Percentiles rank a stretch among this genome's conserved stretches.
Conservation (phyloP, 2,113 vertebrate genomes). For the Clarias batrachus region DNA sequence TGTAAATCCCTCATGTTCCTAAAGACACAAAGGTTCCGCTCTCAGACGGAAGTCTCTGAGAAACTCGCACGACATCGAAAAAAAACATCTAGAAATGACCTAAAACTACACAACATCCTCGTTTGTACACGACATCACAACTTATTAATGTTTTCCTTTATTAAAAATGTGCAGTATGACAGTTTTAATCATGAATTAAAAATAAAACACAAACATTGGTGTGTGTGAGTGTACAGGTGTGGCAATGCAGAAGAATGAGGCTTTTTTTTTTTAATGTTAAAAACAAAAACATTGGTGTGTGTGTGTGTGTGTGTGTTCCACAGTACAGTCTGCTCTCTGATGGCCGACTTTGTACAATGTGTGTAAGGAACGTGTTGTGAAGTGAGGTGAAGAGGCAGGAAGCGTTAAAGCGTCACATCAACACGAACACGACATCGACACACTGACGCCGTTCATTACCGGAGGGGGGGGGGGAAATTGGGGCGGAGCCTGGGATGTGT, state of each 20-base stretch:
- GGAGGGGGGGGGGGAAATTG: no score
- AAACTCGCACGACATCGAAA: background rate
- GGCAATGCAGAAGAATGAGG: background rate
- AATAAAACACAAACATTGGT: background rate
- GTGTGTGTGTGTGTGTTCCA: no score
- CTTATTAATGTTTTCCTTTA: background rate
- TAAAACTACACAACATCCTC: background rate
- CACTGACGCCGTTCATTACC: conserved; percentile 38
- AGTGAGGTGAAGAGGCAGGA: background rate
- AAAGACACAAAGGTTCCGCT: background rate
- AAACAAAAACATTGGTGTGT: no score
- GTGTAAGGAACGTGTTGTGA: no score
- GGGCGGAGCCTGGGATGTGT: background rate
- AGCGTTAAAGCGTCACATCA: background rate
- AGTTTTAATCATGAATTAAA: no score
- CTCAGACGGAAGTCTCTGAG: background rate
- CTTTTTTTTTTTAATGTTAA: no score
- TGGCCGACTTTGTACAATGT: background rate
- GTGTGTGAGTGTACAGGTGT: background rate
- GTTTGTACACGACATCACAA: background rate
- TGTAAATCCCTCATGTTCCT: background rate
- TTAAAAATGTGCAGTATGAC: background rate
- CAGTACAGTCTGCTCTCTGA: background rate
- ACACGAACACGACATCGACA: conserved; percentile 26
- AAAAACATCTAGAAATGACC: background rate